Base-by-base conservation (phyloP, 1,140 invertebrate genomes). In the Cheumatopsyche charites region DNA sequence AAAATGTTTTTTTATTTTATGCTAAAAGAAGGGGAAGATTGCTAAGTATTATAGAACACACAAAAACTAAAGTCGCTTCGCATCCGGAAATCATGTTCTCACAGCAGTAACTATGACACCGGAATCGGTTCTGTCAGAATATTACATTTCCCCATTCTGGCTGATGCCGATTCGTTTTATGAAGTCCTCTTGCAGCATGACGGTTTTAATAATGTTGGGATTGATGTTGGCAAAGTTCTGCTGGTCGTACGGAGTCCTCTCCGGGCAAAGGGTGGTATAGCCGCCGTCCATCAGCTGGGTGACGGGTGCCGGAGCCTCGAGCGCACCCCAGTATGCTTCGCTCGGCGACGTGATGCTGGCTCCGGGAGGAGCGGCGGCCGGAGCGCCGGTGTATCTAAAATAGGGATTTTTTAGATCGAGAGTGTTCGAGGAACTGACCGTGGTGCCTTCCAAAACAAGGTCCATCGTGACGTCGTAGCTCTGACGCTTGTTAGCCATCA, bases 401-500 rank as follows among this genome's bases (percentile, higher is more conserved):
- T 98, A 99, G 7, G 98, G 98, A 87, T 99, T 99, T 85, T 99
- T 99, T 75, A 99, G 86, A 85, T 99, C 98, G 78, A 99, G 86
- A 21, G 93, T 95, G 81, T 99, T 99, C 68, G 88, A 90, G 55
- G 93, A 94, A 43, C 89, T 89, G 75, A 90, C 89, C 62, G 88
- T 89, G 13, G 94, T 94, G 36, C 95, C 96, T 82, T 98, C 95
- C 41, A 98, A 87, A 72, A 89, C 90, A 70, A 99, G 81, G 77
- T 97, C 94, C 81, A 99, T 98, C 15, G 96, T 96, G n/a, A 99
- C 96, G 86, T 99, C 97, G 80, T 99, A 99, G 77, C 96, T 98
- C 88, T 99, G 97, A 88, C 96, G 90, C 84, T 96, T 94, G 83
- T 99, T 99, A 13, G 97, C 96, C 76, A 93, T 86, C 73, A 99